Conservation (phyloP, 2,797 vertebrate species). For the Enoplosus armatus region DNA sequence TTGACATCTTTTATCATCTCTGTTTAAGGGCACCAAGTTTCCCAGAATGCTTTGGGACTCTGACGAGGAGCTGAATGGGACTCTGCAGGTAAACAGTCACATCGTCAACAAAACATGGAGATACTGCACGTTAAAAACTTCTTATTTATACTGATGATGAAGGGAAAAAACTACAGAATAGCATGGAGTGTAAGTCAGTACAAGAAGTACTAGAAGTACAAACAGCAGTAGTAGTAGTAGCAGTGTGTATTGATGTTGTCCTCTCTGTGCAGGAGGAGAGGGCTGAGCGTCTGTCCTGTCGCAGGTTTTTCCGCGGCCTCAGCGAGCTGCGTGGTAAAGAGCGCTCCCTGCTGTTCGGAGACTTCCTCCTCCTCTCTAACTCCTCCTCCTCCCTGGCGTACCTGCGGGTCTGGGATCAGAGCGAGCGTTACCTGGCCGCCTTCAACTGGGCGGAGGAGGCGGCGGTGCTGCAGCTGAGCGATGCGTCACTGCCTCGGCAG, state of each 20-base stretch:
- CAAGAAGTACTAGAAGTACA: not conserved
- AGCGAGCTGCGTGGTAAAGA: slow-evolving; percentile 85
- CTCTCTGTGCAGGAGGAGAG: slow-evolving; percentile 47
- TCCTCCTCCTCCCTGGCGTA: slow-evolving; percentile 77
- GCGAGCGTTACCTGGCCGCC: slow-evolving; percentile 83
- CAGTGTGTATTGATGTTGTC: not conserved
- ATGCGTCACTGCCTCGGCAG: slow-evolving; percentile 56
- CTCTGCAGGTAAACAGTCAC: slow-evolving; percentile 70
- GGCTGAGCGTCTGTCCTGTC: slow-evolving; percentile 47
- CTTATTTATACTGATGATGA: not conserved
- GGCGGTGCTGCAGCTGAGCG: slow-evolving; percentile 32
- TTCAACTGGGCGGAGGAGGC: slow-evolving; percentile 82
- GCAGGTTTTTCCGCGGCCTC: slow-evolving; percentile 76
- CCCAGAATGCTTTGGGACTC: slow-evolving; percentile 81
- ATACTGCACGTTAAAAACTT: not conserved
- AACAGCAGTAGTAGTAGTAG: not conserved
- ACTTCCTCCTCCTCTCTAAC: slow-evolving; percentile 75
- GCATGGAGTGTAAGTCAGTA: not conserved
- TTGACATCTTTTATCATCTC: slow-evolving; percentile 6
- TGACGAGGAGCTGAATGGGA: slow-evolving; percentile 64
- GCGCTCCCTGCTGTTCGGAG: slow-evolving; percentile 87
- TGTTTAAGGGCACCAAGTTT: slow-evolving; percentile 63
- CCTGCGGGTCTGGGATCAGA: slow-evolving; percentile 91
- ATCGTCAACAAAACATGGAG: not conserved
- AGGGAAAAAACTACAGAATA: not conserved